Percentiles rank a stretch among this genome's conserved stretches.
Conservation (phyloP, 2,113 vertebrate genomes). For the Pluvianellus socialis region DNA sequence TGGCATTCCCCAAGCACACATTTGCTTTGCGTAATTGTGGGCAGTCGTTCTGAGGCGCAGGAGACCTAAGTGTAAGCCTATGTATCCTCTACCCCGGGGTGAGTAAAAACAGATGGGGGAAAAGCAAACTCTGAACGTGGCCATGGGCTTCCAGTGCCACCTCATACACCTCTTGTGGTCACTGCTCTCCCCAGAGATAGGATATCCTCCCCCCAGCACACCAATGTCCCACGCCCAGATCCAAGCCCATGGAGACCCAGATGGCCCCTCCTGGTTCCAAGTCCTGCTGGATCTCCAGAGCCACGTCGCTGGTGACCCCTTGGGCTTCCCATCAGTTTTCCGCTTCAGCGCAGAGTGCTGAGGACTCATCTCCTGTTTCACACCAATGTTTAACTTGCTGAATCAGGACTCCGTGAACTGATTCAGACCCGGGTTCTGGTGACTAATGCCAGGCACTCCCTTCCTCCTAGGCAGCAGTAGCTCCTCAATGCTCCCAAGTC, state of each 20-base stretch:
- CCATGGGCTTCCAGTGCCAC: not conserved
- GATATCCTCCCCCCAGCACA: not conserved
- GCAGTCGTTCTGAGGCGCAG: not conserved
- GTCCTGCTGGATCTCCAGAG: not conserved
- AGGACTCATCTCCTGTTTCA: not conserved
- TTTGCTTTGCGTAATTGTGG: not conserved
- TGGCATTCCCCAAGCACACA: conserved; percentile 26
- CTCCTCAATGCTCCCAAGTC: not conserved
- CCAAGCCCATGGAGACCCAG: not conserved
- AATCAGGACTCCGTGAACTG: not conserved
- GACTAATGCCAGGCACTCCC: conserved; percentile 54
- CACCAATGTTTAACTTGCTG: conserved; percentile 8
- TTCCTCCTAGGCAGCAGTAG: conserved; percentile 21
- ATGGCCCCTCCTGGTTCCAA: not conserved
- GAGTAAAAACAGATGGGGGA: not conserved
- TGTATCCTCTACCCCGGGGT: not conserved
- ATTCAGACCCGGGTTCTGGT: conserved; percentile 24
- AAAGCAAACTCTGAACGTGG: not conserved
- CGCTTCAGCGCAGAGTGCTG: not conserved
- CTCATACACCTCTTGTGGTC: not conserved
- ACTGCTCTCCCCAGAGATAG: not conserved
- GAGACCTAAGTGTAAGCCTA: not conserved
- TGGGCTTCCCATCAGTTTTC: not conserved
- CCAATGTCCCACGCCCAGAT: rapidly evolving
- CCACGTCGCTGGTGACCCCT: not conserved